Evolutionary conservation across 2,113 vertebrate genomes (phyloP).

Genomic region (Labeo rohita): DNA sequence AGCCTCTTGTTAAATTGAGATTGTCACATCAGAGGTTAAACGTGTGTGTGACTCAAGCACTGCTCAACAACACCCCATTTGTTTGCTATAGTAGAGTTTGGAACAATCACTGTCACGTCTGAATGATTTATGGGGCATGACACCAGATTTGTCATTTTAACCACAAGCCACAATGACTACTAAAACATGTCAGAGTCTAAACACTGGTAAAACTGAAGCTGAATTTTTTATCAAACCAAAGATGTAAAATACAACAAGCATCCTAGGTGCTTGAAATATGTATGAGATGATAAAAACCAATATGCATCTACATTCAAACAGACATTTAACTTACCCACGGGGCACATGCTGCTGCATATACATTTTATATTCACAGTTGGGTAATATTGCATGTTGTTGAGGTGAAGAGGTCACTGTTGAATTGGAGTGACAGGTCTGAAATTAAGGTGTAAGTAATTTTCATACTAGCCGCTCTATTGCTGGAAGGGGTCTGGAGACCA

Average conservation of each 20-base stretch:
- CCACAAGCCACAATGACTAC: conserved; percentile 53
- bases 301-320: conserved; percentile 38
- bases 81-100: conserved; percentile 60
- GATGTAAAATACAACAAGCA: neutral
- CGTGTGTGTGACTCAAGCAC: conserved; percentile 62
- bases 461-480: conserved; percentile 60
- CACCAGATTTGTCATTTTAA: conserved; percentile 69
- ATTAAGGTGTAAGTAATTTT: conserved; percentile 78
- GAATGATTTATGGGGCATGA: conserved; percentile 71
- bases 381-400: conserved; percentile 64
- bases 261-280: neutral
- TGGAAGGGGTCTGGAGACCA: conserved; percentile 56
- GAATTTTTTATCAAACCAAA: neutral
- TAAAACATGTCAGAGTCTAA: conserved; percentile 19
- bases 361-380: conserved; percentile 73
- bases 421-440: conserved; percentile 78
- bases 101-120: conserved; percentile 70
- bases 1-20: conserved; percentile 69
- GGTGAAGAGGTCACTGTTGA: conserved; percentile 74
- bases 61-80: conserved; percentile 64
- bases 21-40: conserved; percentile 72
- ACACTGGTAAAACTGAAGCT: neutral
- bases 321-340: conserved; percentile 49
- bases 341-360: conserved; percentile 64
- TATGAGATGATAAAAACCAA: conserved; percentile 12